Evolutionary conservation across 2,888 invertebrate species (phyloP).

Genomic region (Branchellion lobata): DNA sequence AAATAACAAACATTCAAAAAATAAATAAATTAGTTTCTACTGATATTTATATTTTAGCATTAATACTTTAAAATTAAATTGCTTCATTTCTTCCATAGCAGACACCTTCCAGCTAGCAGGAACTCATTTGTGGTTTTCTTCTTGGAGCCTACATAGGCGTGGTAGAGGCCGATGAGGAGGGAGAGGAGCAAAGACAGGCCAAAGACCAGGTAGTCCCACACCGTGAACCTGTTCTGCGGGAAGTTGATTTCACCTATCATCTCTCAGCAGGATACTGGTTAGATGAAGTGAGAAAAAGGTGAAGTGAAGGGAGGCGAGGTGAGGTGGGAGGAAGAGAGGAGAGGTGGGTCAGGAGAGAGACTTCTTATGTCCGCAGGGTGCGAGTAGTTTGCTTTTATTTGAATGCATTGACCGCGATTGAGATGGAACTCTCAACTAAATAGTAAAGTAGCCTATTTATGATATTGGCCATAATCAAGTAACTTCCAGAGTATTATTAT

Average conservation of each 20-base stretch:
- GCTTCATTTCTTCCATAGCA: too few species aligned
- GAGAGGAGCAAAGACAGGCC: slow-evolving; percentile 54
- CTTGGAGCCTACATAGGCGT: slow-evolving; percentile 53
- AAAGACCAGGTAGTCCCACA: slow-evolving; percentile 55
- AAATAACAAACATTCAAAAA: too few species aligned
- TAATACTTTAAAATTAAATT: too few species aligned
- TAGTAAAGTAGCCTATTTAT: too few species aligned
- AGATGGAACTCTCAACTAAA: too few species aligned
- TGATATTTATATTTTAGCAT: too few species aligned
- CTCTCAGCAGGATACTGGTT: background rate
- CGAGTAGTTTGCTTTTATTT: too few species aligned
- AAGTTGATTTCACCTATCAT: slow-evolving; percentile 11
- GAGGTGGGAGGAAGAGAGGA: background rate
- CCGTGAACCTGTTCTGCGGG: slow-evolving; percentile 45
- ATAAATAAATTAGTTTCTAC: too few species aligned
- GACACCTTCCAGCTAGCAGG: slow-evolving; percentile 56
- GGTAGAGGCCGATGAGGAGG: slow-evolving; percentile 55
- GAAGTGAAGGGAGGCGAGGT: background rate
- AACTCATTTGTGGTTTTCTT: slow-evolving; percentile 55
- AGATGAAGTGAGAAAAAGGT: background rate
- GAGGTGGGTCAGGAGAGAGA: background rate
- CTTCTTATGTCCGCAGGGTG: too few species aligned
- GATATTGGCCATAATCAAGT: too few species aligned
- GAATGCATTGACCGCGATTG: too few species aligned
- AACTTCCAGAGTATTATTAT: too few species aligned